Conservation (phyloP, 64 coral and sea anemone genomes). For the Dendrophyllia cribrosa region DNA sequence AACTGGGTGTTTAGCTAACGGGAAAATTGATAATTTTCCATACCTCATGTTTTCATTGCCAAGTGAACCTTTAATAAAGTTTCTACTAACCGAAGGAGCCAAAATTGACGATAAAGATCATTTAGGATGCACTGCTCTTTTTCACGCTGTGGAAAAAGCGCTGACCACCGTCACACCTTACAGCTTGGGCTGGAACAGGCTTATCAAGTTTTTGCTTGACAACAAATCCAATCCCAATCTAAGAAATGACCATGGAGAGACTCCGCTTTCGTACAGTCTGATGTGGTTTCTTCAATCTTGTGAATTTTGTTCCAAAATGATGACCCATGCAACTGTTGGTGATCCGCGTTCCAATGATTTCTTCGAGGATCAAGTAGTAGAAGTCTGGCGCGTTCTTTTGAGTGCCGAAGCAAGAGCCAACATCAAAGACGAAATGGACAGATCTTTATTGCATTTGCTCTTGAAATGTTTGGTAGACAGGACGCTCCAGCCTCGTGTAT, state of each 20-base stretch:
- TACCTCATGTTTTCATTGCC: slow-evolving; percentile 20
- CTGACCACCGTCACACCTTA: not conserved
- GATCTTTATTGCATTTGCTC: slow-evolving; percentile 10
- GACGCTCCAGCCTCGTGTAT: not conserved
- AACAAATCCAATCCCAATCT: slow-evolving; percentile 18
- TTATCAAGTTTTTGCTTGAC: slow-evolving; percentile 21
- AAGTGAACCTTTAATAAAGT: not conserved
- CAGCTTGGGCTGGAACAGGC: no score
- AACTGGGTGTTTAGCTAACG: not conserved
- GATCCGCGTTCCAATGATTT: not conserved
- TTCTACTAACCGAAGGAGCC: not conserved
- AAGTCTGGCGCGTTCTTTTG: not conserved
- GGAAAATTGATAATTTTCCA: not conserved
- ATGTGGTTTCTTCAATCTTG: not conserved
- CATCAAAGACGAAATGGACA: slow-evolving; percentile 7
- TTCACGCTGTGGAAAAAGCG: not conserved
- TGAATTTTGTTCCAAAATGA: not conserved
- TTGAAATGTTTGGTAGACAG: not conserved
- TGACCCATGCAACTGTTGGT: not conserved
- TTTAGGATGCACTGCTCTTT: not conserved
- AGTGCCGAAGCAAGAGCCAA: not conserved
- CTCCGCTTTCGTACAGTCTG: slow-evolving; percentile 29
- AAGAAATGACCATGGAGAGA: not conserved
- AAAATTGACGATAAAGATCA: not conserved
- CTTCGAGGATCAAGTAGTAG: not conserved